Base-by-base conservation (phyloP, 1,140 invertebrate species). In the Aphelinus certus region DNA sequence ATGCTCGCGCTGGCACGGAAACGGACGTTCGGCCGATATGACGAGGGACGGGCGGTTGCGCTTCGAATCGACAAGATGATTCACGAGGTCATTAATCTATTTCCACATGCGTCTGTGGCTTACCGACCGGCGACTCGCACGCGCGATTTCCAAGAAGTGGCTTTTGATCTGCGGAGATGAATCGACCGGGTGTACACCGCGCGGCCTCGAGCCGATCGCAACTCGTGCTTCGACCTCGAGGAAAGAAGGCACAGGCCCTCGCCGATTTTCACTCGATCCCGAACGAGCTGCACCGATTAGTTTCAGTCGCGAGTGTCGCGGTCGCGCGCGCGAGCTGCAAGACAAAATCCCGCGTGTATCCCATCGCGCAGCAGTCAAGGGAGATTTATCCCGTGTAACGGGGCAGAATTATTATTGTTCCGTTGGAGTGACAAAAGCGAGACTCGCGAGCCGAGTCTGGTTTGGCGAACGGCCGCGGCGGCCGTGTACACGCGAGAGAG, bases 41-140 rank as follows among this genome's bases (percentile, higher is more conserved):
- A 78, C 71, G 76, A 65, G 60, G 58, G 61, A 69, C 73, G 60
- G 56, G 68, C 67, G 61, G 76, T 77, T 72, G 26, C 75, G 79
- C 76, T 78, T 80, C 73, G 77, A 78, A 82, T 84, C 83, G 80
- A 82, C 78, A 84, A 61, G 78, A 72, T 81, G 84, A 84, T 84
- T 84, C 81, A 84, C 79, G 76, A 77, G 71, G 73, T 78, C 80
- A 81, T 85, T 84, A 85, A 85, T 85, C 81, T 82, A 83, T 83
- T 84, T 86, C 79, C 71, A 81, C 78, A 77, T 77, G 45, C 61
- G 42, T 43, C 42, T 10, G 1, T 9, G 46, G 71, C 53, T 26
- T 26, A 26, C 26, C 26, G 56, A 53, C 51, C 60, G 76, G 57
- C 71, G 73, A 71, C 71, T 79, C 3, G 57, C 57, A 61, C 65